These are phyloP conservation scores for Sus scrofa DNA, from an alignment of 2,113 vertebrate species.

Conservation along the genomic window T2T-Sscrofa CM000816.6:31385001-31385500, in stretches of 20 bases:
- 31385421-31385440: neutral
- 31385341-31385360: neutral
- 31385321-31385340: accelerated
- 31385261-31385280: too few relatives aligned
- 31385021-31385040: neutral
- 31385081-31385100: neutral
- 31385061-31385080: neutral
- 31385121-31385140: neutral
- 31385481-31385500: too few relatives aligned
- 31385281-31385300: accelerated
- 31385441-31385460: conserved; percentile 2
- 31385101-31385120: neutral
- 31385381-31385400: neutral
- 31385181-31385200: neutral
- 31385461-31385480: neutral
- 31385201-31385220: neutral
- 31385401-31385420: neutral
- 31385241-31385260: neutral
- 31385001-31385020: neutral
- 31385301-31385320: neutral
- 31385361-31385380: neutral
- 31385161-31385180: neutral
- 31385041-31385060: neutral
- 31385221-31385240: neutral
- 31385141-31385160: accelerated